These are phyloP conservation scores for Drosophila anceps DNA, from an alignment of 2,888 invertebrate genomes.

Conservation along the genomic window DNA sequence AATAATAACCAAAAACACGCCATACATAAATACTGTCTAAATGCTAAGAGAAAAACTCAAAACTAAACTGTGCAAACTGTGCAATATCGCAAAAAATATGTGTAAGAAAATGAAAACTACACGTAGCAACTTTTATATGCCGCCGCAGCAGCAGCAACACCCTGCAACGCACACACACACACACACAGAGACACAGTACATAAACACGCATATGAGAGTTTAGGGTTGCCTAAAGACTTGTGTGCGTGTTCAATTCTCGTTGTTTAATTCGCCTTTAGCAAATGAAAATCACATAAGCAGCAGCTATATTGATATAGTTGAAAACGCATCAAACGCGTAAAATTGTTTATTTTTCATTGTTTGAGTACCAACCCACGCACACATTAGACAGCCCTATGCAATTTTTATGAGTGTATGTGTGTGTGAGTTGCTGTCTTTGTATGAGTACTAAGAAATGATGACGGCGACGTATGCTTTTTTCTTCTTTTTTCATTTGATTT, in stretches of 20 bases:
- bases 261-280: conserved; percentile 3
- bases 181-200: conserved; percentile 48
- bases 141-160: conserved; percentile 72
- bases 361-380: conserved; percentile 36
- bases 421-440: conserved; percentile 56
- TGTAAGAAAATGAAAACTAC: conserved; percentile 70
- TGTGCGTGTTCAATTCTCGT: conserved; percentile 24
- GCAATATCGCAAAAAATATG: conserved; percentile 28
- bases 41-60: conserved; percentile 19
- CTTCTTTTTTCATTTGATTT: conserved; percentile 56
- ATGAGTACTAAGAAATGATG: conserved; percentile 73
- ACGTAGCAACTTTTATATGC: conserved; percentile 76
- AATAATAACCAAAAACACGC: conserved; percentile 20
- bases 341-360: conserved; percentile 33
- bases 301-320: background rate
- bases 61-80: conserved; percentile 23
- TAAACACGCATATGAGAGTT: conserved; percentile 39
- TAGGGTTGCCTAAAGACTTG: conserved; percentile 62
- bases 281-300: conserved; percentile 6
- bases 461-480: conserved; percentile 79
- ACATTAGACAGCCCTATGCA: conserved; percentile 63
- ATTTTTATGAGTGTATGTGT: conserved; percentile 46
- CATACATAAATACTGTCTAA: background rate
- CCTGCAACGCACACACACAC: conserved; percentile 63
- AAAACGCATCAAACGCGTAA: conserved; percentile 2